phyloP scores from a whole-genome alignment of 2,113 vertebrate genomes.

The Melanostigma gelatinosum region DNA sequence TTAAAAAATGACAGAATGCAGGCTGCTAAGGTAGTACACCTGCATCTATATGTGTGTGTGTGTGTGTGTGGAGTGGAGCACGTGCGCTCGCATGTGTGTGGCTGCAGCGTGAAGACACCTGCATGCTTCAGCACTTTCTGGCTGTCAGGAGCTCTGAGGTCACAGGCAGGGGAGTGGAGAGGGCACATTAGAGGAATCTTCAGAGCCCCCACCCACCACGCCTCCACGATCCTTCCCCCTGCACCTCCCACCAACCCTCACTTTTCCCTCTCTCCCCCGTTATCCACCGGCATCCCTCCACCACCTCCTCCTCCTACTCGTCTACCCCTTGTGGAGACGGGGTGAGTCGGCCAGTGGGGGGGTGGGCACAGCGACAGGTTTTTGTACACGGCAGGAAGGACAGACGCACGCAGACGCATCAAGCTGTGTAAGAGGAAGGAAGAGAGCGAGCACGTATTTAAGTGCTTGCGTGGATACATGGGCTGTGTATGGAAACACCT shows the following conservation, averaged over 20 bases:
- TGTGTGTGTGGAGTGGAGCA: conserved; percentile 7
- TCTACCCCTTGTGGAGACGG: conserved; percentile 50
- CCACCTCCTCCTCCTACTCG: conserved; percentile 1
- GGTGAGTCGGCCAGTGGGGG: conserved; percentile 59
- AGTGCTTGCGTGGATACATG: background rate
- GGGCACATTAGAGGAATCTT: conserved; percentile 69
- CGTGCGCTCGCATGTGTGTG: conserved; percentile 38
- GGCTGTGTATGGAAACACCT: background rate
- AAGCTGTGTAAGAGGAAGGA: conserved; percentile 3
- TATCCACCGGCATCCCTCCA: conserved; percentile 35
- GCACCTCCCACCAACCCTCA: conserved; percentile 16
- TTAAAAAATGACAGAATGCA: conserved; percentile 43
- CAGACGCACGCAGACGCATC: conserved; percentile 28
- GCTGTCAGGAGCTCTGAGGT: conserved; percentile 75
- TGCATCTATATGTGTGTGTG: conserved; percentile 34
- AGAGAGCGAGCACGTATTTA: conserved; percentile 1
- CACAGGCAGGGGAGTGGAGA: conserved; percentile 66
- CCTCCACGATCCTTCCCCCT: conserved; percentile 16
- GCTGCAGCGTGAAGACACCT: conserved; percentile 71
- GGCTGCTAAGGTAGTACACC: conserved; percentile 48
- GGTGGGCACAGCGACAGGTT: conserved; percentile 42
- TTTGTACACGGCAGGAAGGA: conserved; percentile 58
- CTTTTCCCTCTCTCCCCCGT: background rate
- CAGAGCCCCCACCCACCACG: conserved; percentile 47
- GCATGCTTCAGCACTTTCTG: conserved; percentile 80